These are phyloP conservation scores for Trachymyrmex septentrionalis DNA, from an alignment of 1,140 invertebrate genomes.

Conservation along the genomic window DNA sequence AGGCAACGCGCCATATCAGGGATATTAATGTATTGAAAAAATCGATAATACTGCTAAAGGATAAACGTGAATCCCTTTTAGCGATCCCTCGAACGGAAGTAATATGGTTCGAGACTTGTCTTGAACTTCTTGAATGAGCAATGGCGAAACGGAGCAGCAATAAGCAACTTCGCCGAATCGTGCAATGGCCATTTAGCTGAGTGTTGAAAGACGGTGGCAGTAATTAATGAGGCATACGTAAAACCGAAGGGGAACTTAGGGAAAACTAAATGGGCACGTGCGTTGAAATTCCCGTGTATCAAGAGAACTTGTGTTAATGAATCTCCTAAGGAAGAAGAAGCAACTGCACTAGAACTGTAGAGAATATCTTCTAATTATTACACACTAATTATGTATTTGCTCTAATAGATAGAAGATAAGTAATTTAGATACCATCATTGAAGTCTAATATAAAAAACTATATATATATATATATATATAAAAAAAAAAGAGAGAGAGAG, in stretches of 20 bases:
- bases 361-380: slow-evolving; percentile 29
- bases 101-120: slow-evolving; percentile 61
- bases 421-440: background rate
- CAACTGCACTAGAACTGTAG: background rate
- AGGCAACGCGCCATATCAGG: slow-evolving; percentile 19
- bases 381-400: slow-evolving; percentile 3
- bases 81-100: slow-evolving; percentile 61
- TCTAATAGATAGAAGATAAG: background rate
- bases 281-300: slow-evolving; percentile 11
- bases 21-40: slow-evolving; percentile 57
- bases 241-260: slow-evolving; percentile 40
- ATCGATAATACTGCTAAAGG: slow-evolving; percentile 34
- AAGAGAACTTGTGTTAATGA: slow-evolving; percentile 41
- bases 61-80: slow-evolving; percentile 57
- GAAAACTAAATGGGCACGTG: slow-evolving; percentile 49
- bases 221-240: slow-evolving; percentile 62
- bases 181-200: slow-evolving; percentile 31
- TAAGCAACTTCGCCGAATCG: slow-evolving; percentile 56
- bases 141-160: slow-evolving; percentile 14
- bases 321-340: slow-evolving; percentile 21
- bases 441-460: background rate
- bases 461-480: no score
- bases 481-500: no score
- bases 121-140: slow-evolving; percentile 54
- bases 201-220: slow-evolving; percentile 32